Evolutionary conservation across 1,140 invertebrate species (phyloP).

Genomic region (Scaptodrosophila lebanonensis): DNA sequence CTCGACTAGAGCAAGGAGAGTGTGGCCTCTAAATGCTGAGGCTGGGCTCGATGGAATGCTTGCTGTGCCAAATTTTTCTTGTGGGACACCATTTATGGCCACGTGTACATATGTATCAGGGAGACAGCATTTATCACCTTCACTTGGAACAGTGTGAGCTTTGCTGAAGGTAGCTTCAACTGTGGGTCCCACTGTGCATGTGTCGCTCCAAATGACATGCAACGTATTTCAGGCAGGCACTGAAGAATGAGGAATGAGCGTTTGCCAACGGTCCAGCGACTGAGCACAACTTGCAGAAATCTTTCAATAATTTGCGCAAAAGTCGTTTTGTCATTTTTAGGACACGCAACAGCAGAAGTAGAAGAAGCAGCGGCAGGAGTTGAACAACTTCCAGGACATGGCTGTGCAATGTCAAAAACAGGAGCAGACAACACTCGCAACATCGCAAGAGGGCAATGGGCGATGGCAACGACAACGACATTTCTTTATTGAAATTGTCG

Average conservation of each 20-base stretch:
- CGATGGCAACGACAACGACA: conserved; percentile 53
- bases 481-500: conserved; percentile 73
- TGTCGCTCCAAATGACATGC: not conserved
- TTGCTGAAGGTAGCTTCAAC: too few relatives aligned
- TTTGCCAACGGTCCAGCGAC: not conserved
- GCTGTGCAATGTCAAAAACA: conserved; percentile 46
- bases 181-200: too few relatives aligned
- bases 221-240: not conserved
- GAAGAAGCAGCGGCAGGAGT: not conserved
- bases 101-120: too few relatives aligned
- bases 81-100: too few relatives aligned
- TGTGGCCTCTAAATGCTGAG: too few relatives aligned
- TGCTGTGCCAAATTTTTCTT: too few relatives aligned
- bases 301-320: conserved; percentile 57
- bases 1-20: too few relatives aligned
- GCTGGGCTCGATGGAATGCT: too few relatives aligned
- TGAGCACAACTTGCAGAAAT: conserved; percentile 30
- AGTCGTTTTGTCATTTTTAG: conserved; percentile 51
- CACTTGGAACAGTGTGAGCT: too few relatives aligned
- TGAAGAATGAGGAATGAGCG: not conserved
- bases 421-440: conserved; percentile 23
- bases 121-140: too few relatives aligned
- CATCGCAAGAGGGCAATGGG: not conserved
- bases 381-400: conserved; percentile 18
- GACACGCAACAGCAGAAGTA: conserved; percentile 13